A percentile compares a stretch with the other conserved stretches of the same genome.
Conservation (phyloP, 2,888 invertebrate species). For the Pseudanteris insignis region DNA sequence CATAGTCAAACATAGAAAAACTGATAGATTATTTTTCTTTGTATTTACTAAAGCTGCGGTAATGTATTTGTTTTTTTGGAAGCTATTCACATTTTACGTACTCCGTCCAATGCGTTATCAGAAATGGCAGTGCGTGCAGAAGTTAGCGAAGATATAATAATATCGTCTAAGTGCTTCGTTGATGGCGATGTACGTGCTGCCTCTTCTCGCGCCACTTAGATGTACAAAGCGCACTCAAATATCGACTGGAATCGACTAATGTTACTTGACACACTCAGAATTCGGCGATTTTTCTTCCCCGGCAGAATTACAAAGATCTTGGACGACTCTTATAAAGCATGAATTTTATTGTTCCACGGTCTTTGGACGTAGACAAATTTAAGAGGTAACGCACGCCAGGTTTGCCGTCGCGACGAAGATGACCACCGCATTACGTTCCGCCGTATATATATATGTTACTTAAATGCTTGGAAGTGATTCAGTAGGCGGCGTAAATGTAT, state of each 20-base stretch:
- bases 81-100: too few relatives aligned
- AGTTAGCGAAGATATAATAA: constrained; percentile 30
- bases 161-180: constrained; percentile 32
- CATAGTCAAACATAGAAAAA: too few relatives aligned
- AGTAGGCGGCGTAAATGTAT: constrained; percentile 8
- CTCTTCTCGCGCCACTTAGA: constrained; percentile 19
- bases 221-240: constrained; percentile 26
- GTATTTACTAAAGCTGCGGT: too few relatives aligned
- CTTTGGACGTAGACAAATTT: constrained; percentile 20
- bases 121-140: constrained; percentile 34
- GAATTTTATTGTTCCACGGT: constrained; percentile 23
- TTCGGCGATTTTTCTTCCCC: constrained; percentile 13
- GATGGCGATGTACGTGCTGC: constrained; percentile 2
- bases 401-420: constrained; percentile 9
- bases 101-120: too few relatives aligned
- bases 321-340: constrained; percentile 14
- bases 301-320: too few relatives aligned
- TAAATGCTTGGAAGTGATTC: constrained; percentile 21
- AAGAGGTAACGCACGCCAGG: constrained; percentile 10
- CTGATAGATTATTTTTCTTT: too few relatives aligned
- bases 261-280: too few relatives aligned
- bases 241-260: constrained; percentile 33
- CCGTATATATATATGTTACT: constrained; percentile 14
- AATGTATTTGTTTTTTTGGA: too few relatives aligned
- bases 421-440: constrained; percentile 11